These are phyloP conservation scores for Gallinago paraguaiae DNA, from an alignment of 2,113 vertebrate genomes.

Conservation along the genomic window DNA sequence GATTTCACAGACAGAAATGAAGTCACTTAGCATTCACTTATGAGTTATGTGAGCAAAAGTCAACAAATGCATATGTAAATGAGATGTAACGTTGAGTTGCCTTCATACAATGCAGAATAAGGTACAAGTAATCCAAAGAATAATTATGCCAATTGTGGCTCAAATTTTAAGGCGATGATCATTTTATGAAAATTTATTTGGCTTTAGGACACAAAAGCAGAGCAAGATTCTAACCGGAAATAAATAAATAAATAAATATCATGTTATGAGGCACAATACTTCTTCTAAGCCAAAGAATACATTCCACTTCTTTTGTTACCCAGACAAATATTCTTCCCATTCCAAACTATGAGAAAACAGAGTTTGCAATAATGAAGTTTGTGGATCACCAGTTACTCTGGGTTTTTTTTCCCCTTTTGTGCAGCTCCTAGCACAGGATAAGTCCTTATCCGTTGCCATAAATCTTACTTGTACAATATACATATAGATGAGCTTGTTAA, in stretches of 20 bases:
- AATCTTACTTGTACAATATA: neutral
- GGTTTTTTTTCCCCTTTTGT: fast-evolving
- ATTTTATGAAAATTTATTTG: neutral
- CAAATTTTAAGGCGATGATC: neutral
- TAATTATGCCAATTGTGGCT: neutral
- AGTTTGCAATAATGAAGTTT: neutral
- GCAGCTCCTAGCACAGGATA: neutral
- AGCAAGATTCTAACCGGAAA: neutral
- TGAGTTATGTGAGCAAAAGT: neutral
- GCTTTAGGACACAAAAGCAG: neutral
- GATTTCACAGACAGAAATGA: neutral
- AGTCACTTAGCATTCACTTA: neutral
- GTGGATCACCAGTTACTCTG: neutral
- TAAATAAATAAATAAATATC: neutral
- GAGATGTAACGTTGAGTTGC: neutral
- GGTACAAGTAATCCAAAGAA: neutral
- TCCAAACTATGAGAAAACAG: neutral
- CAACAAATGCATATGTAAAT: neutral
- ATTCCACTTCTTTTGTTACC: neutral
- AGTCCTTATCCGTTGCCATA: neutral
- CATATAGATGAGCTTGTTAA: neutral
- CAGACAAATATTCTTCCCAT: neutral
- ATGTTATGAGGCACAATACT: neutral
- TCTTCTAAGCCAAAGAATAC: neutral
- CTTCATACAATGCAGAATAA: neutral